Evolutionary conservation across 2,113 vertebrate genomes (phyloP).

Genomic region (Thalassarche chlororhynchos): DNA sequence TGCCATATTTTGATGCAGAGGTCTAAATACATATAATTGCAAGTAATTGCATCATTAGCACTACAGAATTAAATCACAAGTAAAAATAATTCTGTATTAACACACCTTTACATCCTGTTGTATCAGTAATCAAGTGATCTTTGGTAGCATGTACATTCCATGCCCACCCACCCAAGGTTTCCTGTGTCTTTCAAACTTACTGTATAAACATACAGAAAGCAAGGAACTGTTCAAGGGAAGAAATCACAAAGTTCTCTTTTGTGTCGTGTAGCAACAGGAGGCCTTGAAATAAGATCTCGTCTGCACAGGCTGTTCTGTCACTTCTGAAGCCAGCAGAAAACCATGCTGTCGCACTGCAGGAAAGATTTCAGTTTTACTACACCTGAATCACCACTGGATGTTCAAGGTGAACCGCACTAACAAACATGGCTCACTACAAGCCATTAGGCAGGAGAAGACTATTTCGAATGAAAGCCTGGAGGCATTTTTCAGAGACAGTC

Average conservation of each 20-base stretch:
- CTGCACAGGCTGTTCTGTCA: not conserved
- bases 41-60: not conserved
- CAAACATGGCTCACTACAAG: not conserved
- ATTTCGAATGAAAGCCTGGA: not conserved
- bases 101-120: not conserved
- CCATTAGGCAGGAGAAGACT: not conserved
- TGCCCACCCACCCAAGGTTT: not conserved
- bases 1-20: not conserved
- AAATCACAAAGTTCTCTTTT: not conserved
- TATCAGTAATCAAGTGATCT: not conserved
- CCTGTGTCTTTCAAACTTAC: not conserved
- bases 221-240: not conserved
- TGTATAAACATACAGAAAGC: not conserved
- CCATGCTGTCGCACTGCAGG: not conserved
- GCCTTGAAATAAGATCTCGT: not conserved
- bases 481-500: not conserved
- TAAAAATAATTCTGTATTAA: not conserved
- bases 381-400: not conserved
- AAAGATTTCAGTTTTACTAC: not conserved
- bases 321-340: not conserved
- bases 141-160: not conserved
- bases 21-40: not conserved
- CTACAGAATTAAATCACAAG: not conserved
- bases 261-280: not conserved
- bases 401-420: not conserved